Base-by-base conservation (phyloP, 2,888 invertebrate species). In the Suillia variegata region DNA sequence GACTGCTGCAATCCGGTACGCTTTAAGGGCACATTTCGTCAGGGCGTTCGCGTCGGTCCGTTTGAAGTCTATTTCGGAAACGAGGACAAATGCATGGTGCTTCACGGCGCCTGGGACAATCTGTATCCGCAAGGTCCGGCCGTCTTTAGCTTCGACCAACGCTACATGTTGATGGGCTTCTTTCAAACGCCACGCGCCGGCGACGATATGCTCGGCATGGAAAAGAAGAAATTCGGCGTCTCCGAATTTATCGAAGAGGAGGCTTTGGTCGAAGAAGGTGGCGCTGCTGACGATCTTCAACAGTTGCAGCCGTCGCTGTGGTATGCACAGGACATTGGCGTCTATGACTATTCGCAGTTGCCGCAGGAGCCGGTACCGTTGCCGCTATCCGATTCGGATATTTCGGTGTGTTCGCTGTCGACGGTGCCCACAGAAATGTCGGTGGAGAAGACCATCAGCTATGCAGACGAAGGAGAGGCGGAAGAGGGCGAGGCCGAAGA, bases 71-170 rank as follows among this genome's bases (percentile, higher is more conserved):
- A 89, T 52, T 88, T 90, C 67, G 86, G 87, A 0, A 82, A 86
- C 8, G 87, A 87, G 57, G 85, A 89, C 22, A 75, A 70, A 38
- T 68, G 66, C 61, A 71, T 66, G 2, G 67, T 74, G 10, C 89
- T 86, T 68, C 89, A 92, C 70, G 93, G 93, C 0, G 84, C 82
- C 5, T 93, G 92, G 88, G 83, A 87, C 57, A 85, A 84, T 62
- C 87, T 89, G 33, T 84, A 88, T 75, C 90, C 91, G 0, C 86
- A 86, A 68, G 93, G 92, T 0, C 85, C 87, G 0, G 92, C 92
- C 0, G 89, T 90, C 58, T 93, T 90, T 70, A 87, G 88, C 2
- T 93, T 92, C 68, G 88, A 91, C 64, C 87, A 87, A n/a, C 87
- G 88, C 63, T 88, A 88, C 67, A 89, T 93, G 85, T 88, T 90